phyloP scores from a whole-genome alignment of 2,797 vertebrate species.

The Poeciliopsis paucimaculata region DNA sequence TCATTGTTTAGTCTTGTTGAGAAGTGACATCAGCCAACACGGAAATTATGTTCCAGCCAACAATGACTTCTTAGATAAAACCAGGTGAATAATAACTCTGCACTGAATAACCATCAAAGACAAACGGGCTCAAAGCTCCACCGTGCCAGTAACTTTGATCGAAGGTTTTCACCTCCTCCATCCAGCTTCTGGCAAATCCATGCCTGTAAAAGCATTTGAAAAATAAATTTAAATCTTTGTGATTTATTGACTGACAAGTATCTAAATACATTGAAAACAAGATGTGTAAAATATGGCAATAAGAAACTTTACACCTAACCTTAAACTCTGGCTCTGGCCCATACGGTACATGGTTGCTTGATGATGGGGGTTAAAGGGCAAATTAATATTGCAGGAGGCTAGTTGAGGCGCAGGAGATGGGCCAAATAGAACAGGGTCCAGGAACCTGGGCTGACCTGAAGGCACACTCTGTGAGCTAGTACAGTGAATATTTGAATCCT shows the following conservation, averaged over 20 bases:
- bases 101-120: conserved; percentile 63
- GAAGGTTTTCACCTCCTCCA: conserved; percentile 68
- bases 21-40: background rate
- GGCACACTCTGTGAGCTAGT: conserved; percentile 62
- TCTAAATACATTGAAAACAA: background rate
- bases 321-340: conserved; percentile 71
- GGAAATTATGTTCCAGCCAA: conserved; percentile 19
- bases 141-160: conserved; percentile 70
- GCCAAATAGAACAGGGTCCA: conserved; percentile 42
- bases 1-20: background rate
- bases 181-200: conserved; percentile 68
- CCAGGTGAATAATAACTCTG: conserved; percentile 50
- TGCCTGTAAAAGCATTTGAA: conserved; percentile 67
- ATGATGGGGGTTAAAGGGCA: conserved; percentile 64
- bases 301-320: conserved; percentile 68
- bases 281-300: background rate
- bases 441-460: conserved; percentile 64
- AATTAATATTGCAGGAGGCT: conserved; percentile 53
- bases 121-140: conserved; percentile 66
- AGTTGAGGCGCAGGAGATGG: conserved; percentile 46
- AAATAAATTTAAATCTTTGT: conserved; percentile 1
- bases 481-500: conserved; percentile 38
- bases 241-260: background rate
- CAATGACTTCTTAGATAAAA: background rate
- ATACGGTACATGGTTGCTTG: conserved; percentile 71